Evolutionary conservation across 2,888 invertebrate species (phyloP), one percentile per base, ranked within the genome.

Genomic region (Steinernema carpocapsae): DNA sequence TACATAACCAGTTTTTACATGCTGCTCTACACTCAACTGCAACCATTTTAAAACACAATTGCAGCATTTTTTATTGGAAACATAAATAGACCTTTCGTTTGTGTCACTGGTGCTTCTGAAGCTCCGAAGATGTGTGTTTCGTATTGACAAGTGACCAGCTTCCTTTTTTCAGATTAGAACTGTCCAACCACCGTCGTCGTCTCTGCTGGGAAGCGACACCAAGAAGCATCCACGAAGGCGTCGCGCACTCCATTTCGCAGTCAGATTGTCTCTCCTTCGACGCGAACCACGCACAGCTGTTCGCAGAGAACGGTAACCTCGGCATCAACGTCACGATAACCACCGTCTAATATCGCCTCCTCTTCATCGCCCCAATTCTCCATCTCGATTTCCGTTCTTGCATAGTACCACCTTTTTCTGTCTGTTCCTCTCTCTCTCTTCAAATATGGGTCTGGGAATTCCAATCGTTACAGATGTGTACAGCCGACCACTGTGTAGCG

Each of bases 171-270:
- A 93, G 97, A 88, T 90, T 99, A 87, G 99, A 99, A 90, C 89
- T 99, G 83, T 97, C 97, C 88, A 96, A 97, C 4, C 94, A 94
- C 88, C 91, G 95, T 73, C 91, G 99, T 76, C 92, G 97, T 75
- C 91, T 99, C 74, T 97, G 96, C 10, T 99, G 99, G 97, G 99
- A 99, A 90, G 97, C 97, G 2, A 96, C 96, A 91, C 97, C 99
- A 0, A 91, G 97, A 72, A 95, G 95, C 73, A 99, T 99, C 87
- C 97, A 97, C 88, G 99, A 99, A 90, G 97, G 99, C 24, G 83
- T 99, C 26, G 94, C 95, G 70, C 94, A 94, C 24, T 97, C 97
- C 70, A 99, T 99, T 86, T 92, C 94, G 90, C 95, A 94, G 88
- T 96, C 95, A 29, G 99, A 99, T 90, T 99, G 99, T 88, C 92